phyloP scores from a whole-genome alignment of 2,888 invertebrate genomes.

The Trissoscelio sp. region DNA sequence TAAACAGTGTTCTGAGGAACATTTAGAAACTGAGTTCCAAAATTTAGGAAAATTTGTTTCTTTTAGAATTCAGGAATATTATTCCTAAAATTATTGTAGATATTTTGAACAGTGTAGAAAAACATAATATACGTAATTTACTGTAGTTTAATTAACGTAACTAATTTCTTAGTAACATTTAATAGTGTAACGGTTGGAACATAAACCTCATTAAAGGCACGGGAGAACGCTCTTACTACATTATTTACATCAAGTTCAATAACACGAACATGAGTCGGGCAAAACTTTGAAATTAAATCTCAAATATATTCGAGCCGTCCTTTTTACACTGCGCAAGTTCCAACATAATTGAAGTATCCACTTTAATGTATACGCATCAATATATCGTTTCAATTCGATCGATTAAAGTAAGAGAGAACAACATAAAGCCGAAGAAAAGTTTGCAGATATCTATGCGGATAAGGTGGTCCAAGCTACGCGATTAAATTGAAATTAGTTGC shows the following conservation, averaged over 20 bases:
- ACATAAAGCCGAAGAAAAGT: conserved; percentile 51
- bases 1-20: not conserved
- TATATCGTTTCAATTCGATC: conserved; percentile 35
- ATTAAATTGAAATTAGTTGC: conserved; percentile 82
- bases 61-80: too few relatives aligned
- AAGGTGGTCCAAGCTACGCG: conserved; percentile 64
- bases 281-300: conserved; percentile 9
- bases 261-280: not conserved
- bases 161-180: too few relatives aligned
- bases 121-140: too few relatives aligned
- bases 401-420: conserved; percentile 23
- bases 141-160: too few relatives aligned
- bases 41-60: too few relatives aligned
- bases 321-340: not conserved
- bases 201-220: too few relatives aligned
- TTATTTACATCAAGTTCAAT: not conserved
- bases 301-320: not conserved
- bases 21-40: too few relatives aligned
- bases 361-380: conserved; percentile 31
- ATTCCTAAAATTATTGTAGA: too few relatives aligned
- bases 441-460: conserved; percentile 37
- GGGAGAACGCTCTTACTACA: not conserved
- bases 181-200: too few relatives aligned
- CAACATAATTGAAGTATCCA: conserved; percentile 27
- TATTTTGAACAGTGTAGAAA: too few relatives aligned